phyloP scores from a whole-genome alignment of 2,797 vertebrate genomes.

The Schizothorax lantsangensis region DNA sequence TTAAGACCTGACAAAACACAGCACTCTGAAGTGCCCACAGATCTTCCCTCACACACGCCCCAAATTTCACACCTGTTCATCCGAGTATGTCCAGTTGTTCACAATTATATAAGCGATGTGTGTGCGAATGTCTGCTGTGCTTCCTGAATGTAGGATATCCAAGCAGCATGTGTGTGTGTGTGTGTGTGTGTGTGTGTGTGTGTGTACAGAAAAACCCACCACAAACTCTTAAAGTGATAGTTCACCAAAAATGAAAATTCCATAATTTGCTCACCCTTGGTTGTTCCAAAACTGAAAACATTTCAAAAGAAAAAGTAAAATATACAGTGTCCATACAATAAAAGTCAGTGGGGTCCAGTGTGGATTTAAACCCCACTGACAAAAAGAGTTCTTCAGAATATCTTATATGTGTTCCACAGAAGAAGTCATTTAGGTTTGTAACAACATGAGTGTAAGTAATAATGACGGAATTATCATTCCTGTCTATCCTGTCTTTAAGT shows the following conservation, averaged over 20 bases:
- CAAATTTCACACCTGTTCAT: slow-evolving; percentile 60
- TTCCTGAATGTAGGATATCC: slow-evolving; percentile 6
- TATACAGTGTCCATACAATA: not conserved
- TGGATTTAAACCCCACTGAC: not conserved
- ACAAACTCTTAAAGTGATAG: slow-evolving; percentile 4
- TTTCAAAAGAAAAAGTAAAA: not conserved
- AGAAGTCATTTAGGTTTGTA: not conserved
- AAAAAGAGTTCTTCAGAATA: not conserved
- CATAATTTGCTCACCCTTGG: not conserved
- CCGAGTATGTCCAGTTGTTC: slow-evolving; percentile 37
- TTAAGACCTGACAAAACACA: slow-evolving; percentile 67
- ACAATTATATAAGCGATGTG: slow-evolving; percentile 50
- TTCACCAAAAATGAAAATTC: not conserved
- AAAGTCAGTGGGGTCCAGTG: not conserved
- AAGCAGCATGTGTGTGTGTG: not conserved
- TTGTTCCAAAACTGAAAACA: not conserved
- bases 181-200: too few relatives aligned
- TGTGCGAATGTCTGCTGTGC: slow-evolving; percentile 34
- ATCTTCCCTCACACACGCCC: slow-evolving; percentile 41
- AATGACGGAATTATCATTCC: not conserved
- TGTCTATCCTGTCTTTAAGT: slow-evolving; percentile 8
- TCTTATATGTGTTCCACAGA: not conserved
- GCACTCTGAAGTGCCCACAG: slow-evolving; percentile 55
- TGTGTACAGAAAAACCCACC: slow-evolving; percentile 16
- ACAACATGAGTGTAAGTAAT: not conserved